Evolutionary conservation across 1,140 invertebrate genomes (phyloP), one percentile per base, ranked within the genome.

Genomic region (Arctopsyche grandis): DNA sequence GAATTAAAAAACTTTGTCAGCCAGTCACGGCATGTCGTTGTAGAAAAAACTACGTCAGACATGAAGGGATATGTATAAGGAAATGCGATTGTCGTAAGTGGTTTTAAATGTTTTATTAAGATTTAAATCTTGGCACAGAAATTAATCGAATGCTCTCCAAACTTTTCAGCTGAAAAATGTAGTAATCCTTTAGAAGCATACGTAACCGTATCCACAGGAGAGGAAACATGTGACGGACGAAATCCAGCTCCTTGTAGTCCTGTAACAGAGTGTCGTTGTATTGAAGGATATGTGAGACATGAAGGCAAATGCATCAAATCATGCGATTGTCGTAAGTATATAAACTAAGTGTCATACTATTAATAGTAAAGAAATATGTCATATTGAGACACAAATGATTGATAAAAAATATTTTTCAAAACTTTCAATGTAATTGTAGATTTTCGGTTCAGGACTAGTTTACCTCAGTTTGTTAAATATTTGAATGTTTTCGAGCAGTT

Each of bases 311-410:
- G 71, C 29, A 75, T 75, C 52, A 38, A 56, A 56, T 0, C 21
- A 12, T 56, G 52, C 71, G 71, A 56, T 24, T 75, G 71, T 56
- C 48, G 71, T 75, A 56, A 75, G 71, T 75, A 66, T 26, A 24
- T 26, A 5, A n/a, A n/a, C n/a, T n/a, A n/a, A n/a, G n/a, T n/a
- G n/a, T n/a, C n/a, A n/a, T n/a, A n/a, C n/a, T n/a, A n/a, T n/a
- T n/a, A n/a, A n/a, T n/a, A n/a, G n/a, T n/a, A n/a, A n/a, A n/a
- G n/a, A n/a, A n/a, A n/a, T n/a, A n/a, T n/a, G n/a, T n/a, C n/a
- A n/a, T n/a, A n/a, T n/a, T n/a, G n/a, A n/a, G n/a, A n/a, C n/a
- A n/a, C n/a, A n/a, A n/a, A n/a, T n/a, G n/a, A n/a, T n/a, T n/a
- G n/a, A n/a, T n/a, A n/a, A n/a, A n/a, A n/a, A n/a, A n/a, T n/a